A percentile compares a stretch with the other conserved stretches of the same genome.
Conservation (phyloP, 2,888 invertebrate genomes). For the Drosophila acutilabella region DNA sequence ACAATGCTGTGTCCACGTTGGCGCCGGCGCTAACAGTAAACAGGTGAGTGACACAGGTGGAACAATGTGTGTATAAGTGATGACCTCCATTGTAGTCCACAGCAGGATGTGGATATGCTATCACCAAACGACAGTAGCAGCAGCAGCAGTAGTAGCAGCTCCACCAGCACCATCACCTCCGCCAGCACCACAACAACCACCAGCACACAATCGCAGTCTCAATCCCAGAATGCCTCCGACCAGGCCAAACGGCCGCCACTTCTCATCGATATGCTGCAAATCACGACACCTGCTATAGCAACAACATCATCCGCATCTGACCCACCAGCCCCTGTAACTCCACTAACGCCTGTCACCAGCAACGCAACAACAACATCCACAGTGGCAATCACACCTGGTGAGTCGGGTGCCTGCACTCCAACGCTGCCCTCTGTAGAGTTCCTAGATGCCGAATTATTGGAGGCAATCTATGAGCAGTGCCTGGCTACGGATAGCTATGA, state of each 20-base stretch:
- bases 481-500: slow-evolving; percentile 89
- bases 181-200: slow-evolving; percentile 73
- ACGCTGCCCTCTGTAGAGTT: slow-evolving; percentile 82
- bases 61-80: neutral
- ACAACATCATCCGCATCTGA: slow-evolving; percentile 3
- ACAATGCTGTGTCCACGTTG: slow-evolving; percentile 83
- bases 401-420: slow-evolving; percentile 61
- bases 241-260: slow-evolving; percentile 14
- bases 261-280: slow-evolving; percentile 28
- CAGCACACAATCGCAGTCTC: slow-evolving; percentile 60
- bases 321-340: neutral
- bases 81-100: slow-evolving; percentile 50
- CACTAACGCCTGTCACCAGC: slow-evolving; percentile 1
- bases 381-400: neutral
- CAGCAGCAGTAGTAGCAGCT: slow-evolving; percentile 74
- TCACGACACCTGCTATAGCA: slow-evolving; percentile 22
- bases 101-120: slow-evolving; percentile 75
- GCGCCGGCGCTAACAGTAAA: slow-evolving; percentile 12
- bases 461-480: slow-evolving; percentile 91
- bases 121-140: slow-evolving; percentile 75
- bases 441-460: slow-evolving; percentile 91
- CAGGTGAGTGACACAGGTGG: slow-evolving; percentile 11
- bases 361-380: slow-evolving; percentile 10
- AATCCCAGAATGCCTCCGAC: slow-evolving; percentile 16
- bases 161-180: slow-evolving; percentile 76